Evolutionary conservation across 1,140 invertebrate species (phyloP), one percentile per base, ranked within the genome.

Genomic region (Drosophila bocqueti): DNA sequence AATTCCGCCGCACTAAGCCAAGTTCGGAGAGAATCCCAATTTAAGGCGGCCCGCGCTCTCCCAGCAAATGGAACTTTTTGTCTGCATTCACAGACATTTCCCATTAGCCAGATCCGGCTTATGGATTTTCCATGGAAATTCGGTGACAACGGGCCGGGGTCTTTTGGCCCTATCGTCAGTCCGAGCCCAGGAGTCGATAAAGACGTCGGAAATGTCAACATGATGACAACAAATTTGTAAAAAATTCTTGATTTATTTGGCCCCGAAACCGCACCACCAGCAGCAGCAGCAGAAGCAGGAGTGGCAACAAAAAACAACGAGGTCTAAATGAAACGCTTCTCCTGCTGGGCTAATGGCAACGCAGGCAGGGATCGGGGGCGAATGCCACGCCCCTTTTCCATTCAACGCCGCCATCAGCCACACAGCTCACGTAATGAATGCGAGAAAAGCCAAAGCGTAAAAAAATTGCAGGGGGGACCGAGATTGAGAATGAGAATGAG

Each of bases 141-240:
- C 21, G 60, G 66, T 59, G 52, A 78, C 73, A 76, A 67, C 46
- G 38, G 54, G 67, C 67, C 38, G 54, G 67, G 69, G 69, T 54
- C 67, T 73, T 72, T 73, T 73, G 67, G 50, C 38, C 54, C 36
- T 58, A 40, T n/a, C 18, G 52, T 55, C 15, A 21, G 52, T 38
- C 34, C 52, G 15, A 15, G 21, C 52, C 64, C 34, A n/a, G 34
- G 76, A 80, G 75, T 78, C 85, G 85, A 90, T 90, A 90, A 90
- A 90, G 85, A 90, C 79, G 86, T 89, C 84, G 84, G 84, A 89
- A 89, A 89, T 89, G 84, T 90, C 85, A 85, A 90, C 85, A 84
- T 90, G 85, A 90, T 90, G 85, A 90, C 85, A 90, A 90, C 85
- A 90, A 73, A 90, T 90, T 90, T 90, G 85, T 90, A 90, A 90